Conservation (phyloP, 2,797 vertebrate species). For the Pangasius mekongensis region DNA sequence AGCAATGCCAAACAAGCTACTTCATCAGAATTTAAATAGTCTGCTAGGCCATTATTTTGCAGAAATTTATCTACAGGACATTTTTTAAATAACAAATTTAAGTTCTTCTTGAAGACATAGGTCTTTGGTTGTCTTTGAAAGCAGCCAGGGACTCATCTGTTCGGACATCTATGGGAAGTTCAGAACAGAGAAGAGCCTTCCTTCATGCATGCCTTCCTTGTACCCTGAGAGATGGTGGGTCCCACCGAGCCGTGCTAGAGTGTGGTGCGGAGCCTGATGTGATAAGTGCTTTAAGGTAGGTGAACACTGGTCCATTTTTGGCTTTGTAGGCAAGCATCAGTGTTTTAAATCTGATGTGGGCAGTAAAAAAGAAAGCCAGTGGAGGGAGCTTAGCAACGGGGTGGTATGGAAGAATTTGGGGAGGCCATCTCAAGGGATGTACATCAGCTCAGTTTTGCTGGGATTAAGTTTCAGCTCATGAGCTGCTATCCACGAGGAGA, state of each 20-base stretch:
- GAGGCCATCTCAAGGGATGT: neutral
- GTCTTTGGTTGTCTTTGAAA: neutral
- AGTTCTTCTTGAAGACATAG: neutral
- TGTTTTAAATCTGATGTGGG: neutral
- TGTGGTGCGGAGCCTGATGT: neutral
- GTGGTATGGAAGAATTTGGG: neutral
- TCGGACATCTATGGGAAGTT: neutral
- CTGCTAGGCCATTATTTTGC: neutral
- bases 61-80: no score
- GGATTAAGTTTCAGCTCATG: neutral
- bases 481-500: neutral
- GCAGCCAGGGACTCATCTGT: neutral
- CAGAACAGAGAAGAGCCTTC: neutral
- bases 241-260: neutral
- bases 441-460: neutral
- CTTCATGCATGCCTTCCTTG: neutral
- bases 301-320: neutral
- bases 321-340: neutral
- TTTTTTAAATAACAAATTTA: neutral
- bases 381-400: neutral
- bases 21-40: neutral
- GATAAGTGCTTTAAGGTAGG: neutral
- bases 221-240: neutral
- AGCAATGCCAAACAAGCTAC: neutral
- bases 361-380: no score